These are phyloP conservation scores for Nebria ingens DNA, from an alignment of 1,140 invertebrate genomes.

Conservation along the genomic window DNA sequence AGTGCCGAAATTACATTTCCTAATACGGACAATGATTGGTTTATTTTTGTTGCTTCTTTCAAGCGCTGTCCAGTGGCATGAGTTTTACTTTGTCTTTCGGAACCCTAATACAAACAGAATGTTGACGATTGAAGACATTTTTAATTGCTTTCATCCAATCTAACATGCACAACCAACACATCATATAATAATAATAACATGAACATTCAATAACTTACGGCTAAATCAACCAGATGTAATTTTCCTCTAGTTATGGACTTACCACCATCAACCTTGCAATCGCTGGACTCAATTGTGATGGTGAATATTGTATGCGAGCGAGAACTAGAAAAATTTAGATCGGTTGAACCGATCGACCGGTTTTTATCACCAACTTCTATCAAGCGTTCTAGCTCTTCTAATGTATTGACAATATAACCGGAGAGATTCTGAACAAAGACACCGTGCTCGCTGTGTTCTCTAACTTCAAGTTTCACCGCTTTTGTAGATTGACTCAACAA, in stretches of 20 bases:
- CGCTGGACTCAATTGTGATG: constrained; percentile 91
- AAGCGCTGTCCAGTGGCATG: constrained; percentile 79
- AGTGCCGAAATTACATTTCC: constrained; percentile 93
- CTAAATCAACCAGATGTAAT: constrained; percentile 63
- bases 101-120: no score
- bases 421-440: constrained; percentile 86
- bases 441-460: constrained; percentile 70
- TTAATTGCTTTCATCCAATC: neutral
- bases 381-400: constrained; percentile 71
- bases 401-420: constrained; percentile 2
- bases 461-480: constrained; percentile 58
- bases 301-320: constrained; percentile 98
- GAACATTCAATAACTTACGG: constrained; percentile 32
- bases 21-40: constrained; percentile 84
- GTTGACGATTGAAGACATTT: neutral
- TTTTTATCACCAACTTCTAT: constrained; percentile 82
- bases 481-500: constrained; percentile 56
- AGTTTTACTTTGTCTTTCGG: constrained; percentile 85
- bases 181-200: no score
- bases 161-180: neutral
- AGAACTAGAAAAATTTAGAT: constrained; percentile 95
- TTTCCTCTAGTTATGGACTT: constrained; percentile 62
- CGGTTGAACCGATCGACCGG: constrained; percentile 44
- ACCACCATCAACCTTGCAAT: constrained; percentile 59
- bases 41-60: constrained; percentile 93